phyloP scores from a whole-genome alignment of 2,113 vertebrate genomes.

The Heterocephalus glaber region DNA sequence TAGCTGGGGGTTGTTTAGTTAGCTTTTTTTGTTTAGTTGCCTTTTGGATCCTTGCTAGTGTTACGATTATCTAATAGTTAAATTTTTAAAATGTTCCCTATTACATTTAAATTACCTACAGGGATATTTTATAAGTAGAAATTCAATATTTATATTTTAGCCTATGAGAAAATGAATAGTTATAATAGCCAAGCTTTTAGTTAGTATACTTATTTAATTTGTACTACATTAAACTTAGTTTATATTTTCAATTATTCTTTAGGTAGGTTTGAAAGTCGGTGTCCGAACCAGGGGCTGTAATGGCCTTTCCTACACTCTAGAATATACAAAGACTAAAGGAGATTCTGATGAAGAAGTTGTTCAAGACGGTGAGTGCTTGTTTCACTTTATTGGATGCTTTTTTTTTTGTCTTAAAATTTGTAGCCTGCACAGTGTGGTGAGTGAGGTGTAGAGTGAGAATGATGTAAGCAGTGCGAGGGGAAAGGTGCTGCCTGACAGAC shows the following conservation, averaged over 20 bases:
- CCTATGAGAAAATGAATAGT: background rate
- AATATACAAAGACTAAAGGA: slow-evolving; percentile 94
- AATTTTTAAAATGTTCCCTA: background rate
- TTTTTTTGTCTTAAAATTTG: background rate
- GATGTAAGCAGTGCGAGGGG: rapidly evolving
- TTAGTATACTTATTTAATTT: background rate
- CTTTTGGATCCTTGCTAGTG: background rate
- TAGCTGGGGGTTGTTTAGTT: background rate
- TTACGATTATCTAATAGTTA: background rate
- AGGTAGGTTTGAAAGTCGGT: slow-evolving; percentile 96
- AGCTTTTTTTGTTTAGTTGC: background rate
- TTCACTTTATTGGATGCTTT: background rate
- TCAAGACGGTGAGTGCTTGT: slow-evolving; percentile 92
- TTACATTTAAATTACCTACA: background rate
- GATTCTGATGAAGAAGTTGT: slow-evolving; percentile 96
- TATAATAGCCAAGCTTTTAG: background rate
- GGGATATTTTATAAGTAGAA: background rate
- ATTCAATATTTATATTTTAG: background rate
- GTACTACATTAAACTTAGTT: background rate
- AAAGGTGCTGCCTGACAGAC: background rate
- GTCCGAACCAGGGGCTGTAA: slow-evolving; percentile 98
- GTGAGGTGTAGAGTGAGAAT: background rate
- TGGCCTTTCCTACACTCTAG: slow-evolving; percentile 95
- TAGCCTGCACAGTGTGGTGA: background rate
- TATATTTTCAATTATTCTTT: slow-evolving; percentile 60